A percentile compares a stretch with the other conserved stretches of the same genome.
These are phyloP conservation scores for Scaptomyza hsui DNA, from an alignment of 1,140 invertebrate species.

Conservation along the genomic window DNA sequence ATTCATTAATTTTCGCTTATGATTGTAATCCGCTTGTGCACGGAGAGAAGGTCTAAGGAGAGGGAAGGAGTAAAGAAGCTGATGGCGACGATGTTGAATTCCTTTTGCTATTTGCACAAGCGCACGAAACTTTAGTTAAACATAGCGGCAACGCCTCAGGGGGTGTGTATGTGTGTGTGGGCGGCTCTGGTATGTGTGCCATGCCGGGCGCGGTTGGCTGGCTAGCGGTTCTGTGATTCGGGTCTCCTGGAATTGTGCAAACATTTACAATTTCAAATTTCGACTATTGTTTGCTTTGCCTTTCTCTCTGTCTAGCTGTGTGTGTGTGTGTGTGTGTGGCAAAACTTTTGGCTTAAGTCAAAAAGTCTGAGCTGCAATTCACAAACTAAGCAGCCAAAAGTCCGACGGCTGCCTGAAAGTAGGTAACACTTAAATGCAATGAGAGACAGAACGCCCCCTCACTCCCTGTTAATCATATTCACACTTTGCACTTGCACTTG, in stretches of 20 bases:
- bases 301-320: not conserved
- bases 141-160: slow-evolving; percentile 56
- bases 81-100: slow-evolving; percentile 54
- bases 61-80: slow-evolving; percentile 12
- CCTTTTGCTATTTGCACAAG: slow-evolving; percentile 70
- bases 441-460: slow-evolving; percentile 27
- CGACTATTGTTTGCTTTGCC: slow-evolving; percentile 63
- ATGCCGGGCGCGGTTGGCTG: slow-evolving; percentile 17
- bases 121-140: slow-evolving; percentile 73
- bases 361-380: slow-evolving; percentile 49
- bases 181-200: slow-evolving; percentile 9
- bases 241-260: slow-evolving; percentile 60
- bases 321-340: not conserved
- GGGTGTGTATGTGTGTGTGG: not conserved
- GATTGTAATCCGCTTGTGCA: slow-evolving; percentile 66
- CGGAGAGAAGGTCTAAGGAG: not conserved
- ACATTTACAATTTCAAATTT: slow-evolving; percentile 77
- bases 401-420: slow-evolving; percentile 1
- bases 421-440: too few species aligned
- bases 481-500: not conserved
- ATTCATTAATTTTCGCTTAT: slow-evolving; percentile 74
- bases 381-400: slow-evolving; percentile 24
- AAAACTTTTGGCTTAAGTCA: slow-evolving; percentile 49
- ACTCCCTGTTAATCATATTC: too few species aligned
- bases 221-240: slow-evolving; percentile 44